Conservation (phyloP, 2,888 invertebrate genomes). For the Cephus runcator region DNA sequence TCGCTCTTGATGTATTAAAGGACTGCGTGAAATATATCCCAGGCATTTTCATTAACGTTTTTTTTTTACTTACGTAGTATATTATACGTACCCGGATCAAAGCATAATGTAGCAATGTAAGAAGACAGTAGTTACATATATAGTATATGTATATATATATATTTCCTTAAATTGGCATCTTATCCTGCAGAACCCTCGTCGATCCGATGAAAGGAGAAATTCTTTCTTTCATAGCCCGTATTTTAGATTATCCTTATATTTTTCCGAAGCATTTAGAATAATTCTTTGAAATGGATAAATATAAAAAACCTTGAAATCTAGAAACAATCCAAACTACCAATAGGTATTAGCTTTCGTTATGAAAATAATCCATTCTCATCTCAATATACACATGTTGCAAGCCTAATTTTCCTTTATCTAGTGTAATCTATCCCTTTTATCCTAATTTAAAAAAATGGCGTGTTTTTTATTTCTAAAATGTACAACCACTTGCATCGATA, state of each 20-base stretch:
- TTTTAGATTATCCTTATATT: not conserved
- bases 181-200: not conserved
- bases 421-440: not conserved
- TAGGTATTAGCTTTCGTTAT: not conserved
- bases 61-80: not conserved
- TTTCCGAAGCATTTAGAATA: not conserved
- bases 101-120: not conserved
- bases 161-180: not conserved
- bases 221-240: not conserved
- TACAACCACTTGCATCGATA: too few relatives aligned
- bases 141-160: not conserved
- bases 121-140: not conserved
- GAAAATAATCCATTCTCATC: not conserved
- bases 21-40: conserved; percentile 29
- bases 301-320: not conserved
- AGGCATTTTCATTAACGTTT: conserved; percentile 32
- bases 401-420: not conserved
- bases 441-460: too few relatives aligned
- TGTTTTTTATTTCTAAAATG: too few relatives aligned
- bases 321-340: not conserved
- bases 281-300: not conserved
- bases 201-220: not conserved
- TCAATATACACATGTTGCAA: not conserved
- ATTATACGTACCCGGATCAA: not conserved
- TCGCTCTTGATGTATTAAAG: conserved; percentile 28